Evolutionary conservation across 1,140 invertebrate genomes (phyloP).

Genomic region (Oppia nitens): DNA sequence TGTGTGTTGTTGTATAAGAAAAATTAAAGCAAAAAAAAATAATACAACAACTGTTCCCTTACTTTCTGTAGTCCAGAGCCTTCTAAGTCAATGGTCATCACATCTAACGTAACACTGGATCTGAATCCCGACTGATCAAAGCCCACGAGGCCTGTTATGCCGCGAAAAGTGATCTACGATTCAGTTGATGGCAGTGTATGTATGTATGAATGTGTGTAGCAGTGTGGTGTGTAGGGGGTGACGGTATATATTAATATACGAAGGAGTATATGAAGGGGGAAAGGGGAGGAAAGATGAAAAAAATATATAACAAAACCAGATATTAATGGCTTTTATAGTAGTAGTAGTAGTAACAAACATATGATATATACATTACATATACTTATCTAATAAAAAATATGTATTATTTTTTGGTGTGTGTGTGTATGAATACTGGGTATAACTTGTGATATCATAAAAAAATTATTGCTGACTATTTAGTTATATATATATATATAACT

Average conservation of each 20-base stretch:
- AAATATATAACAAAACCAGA: neutral
- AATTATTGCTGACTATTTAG: too few species aligned
- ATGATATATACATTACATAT: too few species aligned
- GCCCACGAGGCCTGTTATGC: slow-evolving; percentile 80
- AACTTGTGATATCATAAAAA: too few species aligned
- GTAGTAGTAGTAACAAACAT: neutral
- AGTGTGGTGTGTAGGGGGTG: neutral
- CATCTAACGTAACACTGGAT: slow-evolving; percentile 71
- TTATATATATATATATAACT: too few species aligned
- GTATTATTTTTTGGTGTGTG: too few species aligned
- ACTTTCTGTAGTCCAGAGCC: slow-evolving; percentile 25
- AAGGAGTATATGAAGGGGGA: neutral
- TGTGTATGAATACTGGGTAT: too few species aligned
- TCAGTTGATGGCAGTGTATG: neutral
- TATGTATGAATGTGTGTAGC: neutral
- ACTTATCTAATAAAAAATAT: too few species aligned
- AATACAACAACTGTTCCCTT: slow-evolving; percentile 6
- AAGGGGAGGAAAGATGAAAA: neutral
- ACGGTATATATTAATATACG: neutral
- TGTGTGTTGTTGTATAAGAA: too few species aligned
- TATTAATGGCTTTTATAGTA: neutral
- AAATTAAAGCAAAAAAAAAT: too few species aligned
- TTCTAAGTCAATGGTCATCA: slow-evolving; percentile 60
- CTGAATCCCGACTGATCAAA: slow-evolving; percentile 87
- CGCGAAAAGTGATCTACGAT: slow-evolving; percentile 64